Conservation (phyloP, 2,797 vertebrate genomes). For the Smutsia gigantea region DNA sequence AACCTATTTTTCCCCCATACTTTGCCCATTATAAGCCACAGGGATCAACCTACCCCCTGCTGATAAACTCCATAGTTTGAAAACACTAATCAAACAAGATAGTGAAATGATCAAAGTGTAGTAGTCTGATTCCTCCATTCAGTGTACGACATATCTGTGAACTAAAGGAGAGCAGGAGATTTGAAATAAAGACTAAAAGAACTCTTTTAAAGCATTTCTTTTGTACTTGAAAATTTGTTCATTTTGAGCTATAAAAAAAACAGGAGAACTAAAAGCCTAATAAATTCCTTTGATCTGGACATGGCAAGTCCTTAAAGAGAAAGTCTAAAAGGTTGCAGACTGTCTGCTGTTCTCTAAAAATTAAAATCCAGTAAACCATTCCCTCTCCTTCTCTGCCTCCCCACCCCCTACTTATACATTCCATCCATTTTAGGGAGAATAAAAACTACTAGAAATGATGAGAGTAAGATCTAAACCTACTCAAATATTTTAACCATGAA, state of each 20-base stretch:
- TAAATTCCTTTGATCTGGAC: constrained; percentile 81
- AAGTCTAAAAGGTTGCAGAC: constrained; percentile 66
- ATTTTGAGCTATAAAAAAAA: constrained; percentile 82
- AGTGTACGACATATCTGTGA: constrained; percentile 81
- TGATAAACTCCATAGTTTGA: constrained; percentile 85
- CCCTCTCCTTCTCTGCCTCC: background rate
- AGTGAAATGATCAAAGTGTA: constrained; percentile 85
- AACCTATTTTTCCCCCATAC: constrained; percentile 82
- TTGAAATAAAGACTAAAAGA: constrained; percentile 84
- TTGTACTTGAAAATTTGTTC: constrained; percentile 82
- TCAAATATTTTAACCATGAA: constrained; percentile 32
- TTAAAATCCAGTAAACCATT: constrained; percentile 64
- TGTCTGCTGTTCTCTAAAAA: constrained; percentile 70
- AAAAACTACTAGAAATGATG: background rate
- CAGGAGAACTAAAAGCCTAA: constrained; percentile 77
- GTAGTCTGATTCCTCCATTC: constrained; percentile 83
- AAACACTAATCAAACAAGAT: constrained; percentile 87
- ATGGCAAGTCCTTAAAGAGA: constrained; percentile 76
- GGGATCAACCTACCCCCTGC: constrained; percentile 85
- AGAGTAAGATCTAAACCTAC: constrained; percentile 22
- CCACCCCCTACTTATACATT: background rate
- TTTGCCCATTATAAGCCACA: constrained; percentile 86
- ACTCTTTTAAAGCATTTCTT: constrained; percentile 79
- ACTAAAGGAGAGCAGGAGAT: constrained; percentile 81
- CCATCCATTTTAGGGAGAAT: background rate